Conservation (phyloP, 1,140 invertebrate species). For the Ganaspis sp. region DNA sequence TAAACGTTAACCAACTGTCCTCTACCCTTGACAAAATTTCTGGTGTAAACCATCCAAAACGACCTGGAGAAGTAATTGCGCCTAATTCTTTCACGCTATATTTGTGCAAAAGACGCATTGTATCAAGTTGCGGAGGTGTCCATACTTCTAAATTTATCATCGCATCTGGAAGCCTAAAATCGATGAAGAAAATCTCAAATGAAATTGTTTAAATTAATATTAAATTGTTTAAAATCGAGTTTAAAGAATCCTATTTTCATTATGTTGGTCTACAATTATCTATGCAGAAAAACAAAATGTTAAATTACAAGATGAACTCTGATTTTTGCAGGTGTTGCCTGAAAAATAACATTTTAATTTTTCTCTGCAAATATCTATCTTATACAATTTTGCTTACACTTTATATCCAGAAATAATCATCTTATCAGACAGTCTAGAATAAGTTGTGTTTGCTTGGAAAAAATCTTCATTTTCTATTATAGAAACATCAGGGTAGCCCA, state of each 20-base stretch:
- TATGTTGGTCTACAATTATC: too few species aligned
- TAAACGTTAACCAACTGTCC: conserved; percentile 77
- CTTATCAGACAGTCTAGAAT: conserved; percentile 60
- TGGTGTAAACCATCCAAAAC: conserved; percentile 86
- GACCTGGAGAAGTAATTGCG: conserved; percentile 79
- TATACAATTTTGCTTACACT: conserved; percentile 29
- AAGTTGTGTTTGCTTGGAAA: conserved; percentile 69
- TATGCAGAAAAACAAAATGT: too few species aligned
- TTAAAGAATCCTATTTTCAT: too few species aligned
- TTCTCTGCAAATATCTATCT: conserved; percentile 24
- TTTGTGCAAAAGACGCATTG: conserved; percentile 63
- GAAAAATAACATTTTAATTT: too few species aligned
- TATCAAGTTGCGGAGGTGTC: conserved; percentile 79
- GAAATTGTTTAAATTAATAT: too few species aligned
- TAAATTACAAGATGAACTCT: too few species aligned
- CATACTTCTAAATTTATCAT: conserved; percentile 86
- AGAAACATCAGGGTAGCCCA: conserved; percentile 80
- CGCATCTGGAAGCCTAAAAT: conserved; percentile 74
- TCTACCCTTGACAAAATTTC: conserved; percentile 61
- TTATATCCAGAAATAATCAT: conserved; percentile 31
- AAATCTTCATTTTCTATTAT: conserved; percentile 74
- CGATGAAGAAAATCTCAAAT: neutral
- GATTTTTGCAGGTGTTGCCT: too few species aligned
- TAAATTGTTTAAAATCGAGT: too few species aligned
- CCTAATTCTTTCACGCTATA: conserved; percentile 79